Evolutionary conservation across 2,113 vertebrate genomes (phyloP).

Genomic region (Argyrosomus japonicus): DNA sequence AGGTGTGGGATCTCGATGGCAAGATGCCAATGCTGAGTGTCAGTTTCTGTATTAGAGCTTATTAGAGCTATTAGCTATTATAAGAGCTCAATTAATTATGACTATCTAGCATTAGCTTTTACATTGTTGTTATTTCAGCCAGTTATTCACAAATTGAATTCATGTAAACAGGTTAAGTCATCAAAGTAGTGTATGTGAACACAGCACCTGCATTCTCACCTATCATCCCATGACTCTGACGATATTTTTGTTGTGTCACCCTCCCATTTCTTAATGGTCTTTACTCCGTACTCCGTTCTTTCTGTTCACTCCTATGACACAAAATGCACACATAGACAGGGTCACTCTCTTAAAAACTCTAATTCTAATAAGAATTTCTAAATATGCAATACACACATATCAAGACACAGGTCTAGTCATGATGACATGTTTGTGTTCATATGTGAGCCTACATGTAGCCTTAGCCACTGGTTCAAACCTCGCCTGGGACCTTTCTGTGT

Average conservation of each 20-base stretch:
- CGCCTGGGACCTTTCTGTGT: no score
- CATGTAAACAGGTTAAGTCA: background rate
- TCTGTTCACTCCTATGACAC: slow-evolving; percentile 2
- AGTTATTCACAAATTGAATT: background rate
- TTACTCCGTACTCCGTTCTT: slow-evolving; percentile 12
- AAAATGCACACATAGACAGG: slow-evolving; percentile 15
- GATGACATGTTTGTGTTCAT: background rate
- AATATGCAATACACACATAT: background rate
- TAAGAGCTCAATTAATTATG: slow-evolving; percentile 9
- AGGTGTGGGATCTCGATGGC: background rate
- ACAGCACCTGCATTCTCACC: background rate
- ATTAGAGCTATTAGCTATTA: no score
- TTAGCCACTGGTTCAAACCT: background rate
- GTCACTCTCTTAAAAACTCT: background rate
- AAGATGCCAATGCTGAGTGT: slow-evolving; percentile 52
- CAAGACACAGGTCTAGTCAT: background rate
- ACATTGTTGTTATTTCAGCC: background rate
- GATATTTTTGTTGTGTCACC: background rate
- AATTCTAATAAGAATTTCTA: background rate
- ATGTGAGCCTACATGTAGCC: no score
- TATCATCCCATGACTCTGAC: background rate
- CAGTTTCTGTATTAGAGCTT: slow-evolving; percentile 3
- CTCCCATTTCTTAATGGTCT: background rate
- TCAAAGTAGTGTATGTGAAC: slow-evolving; percentile 10
- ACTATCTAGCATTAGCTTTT: slow-evolving; percentile 8